Evolutionary conservation across 2,888 invertebrate species (phyloP).

Genomic region (Rhagium mordax): DNA sequence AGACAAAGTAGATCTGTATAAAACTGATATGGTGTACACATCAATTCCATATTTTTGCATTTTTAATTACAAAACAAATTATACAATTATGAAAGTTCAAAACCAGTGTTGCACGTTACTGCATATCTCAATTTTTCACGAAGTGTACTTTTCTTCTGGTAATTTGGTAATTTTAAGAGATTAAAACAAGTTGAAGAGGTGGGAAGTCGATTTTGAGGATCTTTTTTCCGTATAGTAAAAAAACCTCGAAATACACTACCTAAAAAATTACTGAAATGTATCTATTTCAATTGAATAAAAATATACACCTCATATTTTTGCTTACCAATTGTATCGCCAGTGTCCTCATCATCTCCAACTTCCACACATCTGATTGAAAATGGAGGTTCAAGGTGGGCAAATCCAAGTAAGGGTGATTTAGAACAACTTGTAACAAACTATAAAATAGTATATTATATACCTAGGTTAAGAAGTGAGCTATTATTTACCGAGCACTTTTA

Average conservation of each 20-base stretch:
- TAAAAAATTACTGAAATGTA: conserved; percentile 61
- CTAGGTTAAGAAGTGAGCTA: too few species aligned
- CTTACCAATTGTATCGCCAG: conserved; percentile 86
- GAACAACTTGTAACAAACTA: conserved; percentile 88
- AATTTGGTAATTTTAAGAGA: conserved; percentile 97
- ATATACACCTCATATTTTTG: too few species aligned
- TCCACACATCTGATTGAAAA: conserved; percentile 99
- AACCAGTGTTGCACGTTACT: conserved; percentile 97
- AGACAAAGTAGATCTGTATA: conserved; percentile 32
- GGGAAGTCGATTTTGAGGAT: conserved; percentile 95
- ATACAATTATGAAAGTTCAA: conserved; percentile 90
- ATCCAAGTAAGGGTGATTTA: conserved; percentile 96
- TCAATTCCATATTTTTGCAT: conserved; percentile 42
- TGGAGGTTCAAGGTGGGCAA: conserved; percentile 96
- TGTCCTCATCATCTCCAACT: conserved; percentile 97
- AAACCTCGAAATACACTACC: conserved; percentile 98
- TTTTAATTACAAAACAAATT: conserved; percentile 8
- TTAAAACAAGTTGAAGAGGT: conserved; percentile 99
- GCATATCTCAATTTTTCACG: conserved; percentile 98
- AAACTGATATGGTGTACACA: conserved; percentile 46
- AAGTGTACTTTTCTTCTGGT: conserved; percentile 95
- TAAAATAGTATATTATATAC: conserved; percentile 34
- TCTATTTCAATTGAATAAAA: too few species aligned
- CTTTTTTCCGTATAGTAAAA: conserved; percentile 96
- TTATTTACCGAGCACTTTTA: too few species aligned